A percentile compares a stretch with the other conserved stretches of the same genome.
These are phyloP conservation scores for Capitulum mitella DNA, from an alignment of 2,888 invertebrate genomes.

Conservation along the genomic window DNA sequence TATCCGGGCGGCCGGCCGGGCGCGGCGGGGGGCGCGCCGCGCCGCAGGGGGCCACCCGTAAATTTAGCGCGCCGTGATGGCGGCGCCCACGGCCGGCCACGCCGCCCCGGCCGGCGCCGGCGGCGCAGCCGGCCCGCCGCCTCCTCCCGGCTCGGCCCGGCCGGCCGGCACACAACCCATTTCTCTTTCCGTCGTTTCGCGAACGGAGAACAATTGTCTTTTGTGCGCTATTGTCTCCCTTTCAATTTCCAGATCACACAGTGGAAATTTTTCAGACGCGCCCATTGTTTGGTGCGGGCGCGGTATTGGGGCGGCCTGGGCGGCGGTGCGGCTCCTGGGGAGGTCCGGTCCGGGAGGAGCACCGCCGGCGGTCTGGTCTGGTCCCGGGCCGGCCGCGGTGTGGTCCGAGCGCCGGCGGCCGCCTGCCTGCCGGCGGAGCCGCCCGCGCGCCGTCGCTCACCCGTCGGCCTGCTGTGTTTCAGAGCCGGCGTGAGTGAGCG, in stretches of 20 bases:
- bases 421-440: no score
- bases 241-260: background rate
- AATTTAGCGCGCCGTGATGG: conserved; percentile 2
- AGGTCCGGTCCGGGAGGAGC: no score
- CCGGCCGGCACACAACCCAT: no score
- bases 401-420: no score
- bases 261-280: background rate
- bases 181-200: no score
- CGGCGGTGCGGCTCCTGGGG: no score
- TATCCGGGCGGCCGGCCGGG: background rate
- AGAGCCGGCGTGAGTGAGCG: background rate
- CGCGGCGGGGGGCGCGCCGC: background rate
- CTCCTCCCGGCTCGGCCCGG: background rate
- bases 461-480: background rate
- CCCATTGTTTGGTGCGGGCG: background rate
- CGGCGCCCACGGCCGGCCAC: background rate
- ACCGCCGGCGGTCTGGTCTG: background rate
- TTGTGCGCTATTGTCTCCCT: background rate
- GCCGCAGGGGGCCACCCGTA: background rate
- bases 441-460: no score
- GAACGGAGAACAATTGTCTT: background rate
- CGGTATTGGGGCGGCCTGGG: background rate
- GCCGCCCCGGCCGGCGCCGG: background rate
- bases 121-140: background rate
- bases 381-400: background rate